Evolutionary conservation across 2,113 vertebrate genomes (phyloP), one percentile per base, ranked within the genome.

Genomic region (Archilochus colubris): DNA sequence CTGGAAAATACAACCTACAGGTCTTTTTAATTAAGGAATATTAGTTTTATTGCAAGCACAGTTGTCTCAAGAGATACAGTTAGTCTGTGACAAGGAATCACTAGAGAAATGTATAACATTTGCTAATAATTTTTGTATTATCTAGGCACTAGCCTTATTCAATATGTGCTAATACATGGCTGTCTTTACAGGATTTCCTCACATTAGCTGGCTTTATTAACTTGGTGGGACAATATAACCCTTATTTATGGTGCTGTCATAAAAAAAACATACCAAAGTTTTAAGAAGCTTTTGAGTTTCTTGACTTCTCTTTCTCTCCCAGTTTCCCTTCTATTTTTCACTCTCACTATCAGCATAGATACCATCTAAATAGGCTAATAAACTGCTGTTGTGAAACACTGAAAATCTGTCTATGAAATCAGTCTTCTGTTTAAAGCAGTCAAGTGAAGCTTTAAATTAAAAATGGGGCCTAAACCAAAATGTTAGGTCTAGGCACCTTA

Each of bases 291-390:
- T 92, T 67, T 78, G 25, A 43, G 20, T 54, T 84, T 80, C 46
- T 68, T 78, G 15, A 43, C 44, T 79, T 86, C 10, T n/a, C 9
- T 59, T 64, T 83, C 33, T 51, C 70, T 59, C 30, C 14, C 4
- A 46, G 36, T 58, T 92, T 93, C 54, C 53, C 61, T 94, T 92
- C 67, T 81, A 72, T 54, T 85, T 93, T 66, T 78, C 91, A 91
- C 94, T 94, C 74, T 94, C 67, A 69, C 91, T 92, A 88, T 51
- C 73, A 55, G 78, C 30, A 48, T 31, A 94, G 87, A 89, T 87
- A 82, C n/a, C 27, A 85, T 91, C 95, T 94, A 93, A 94, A 69
- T 63, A 88, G 89, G 86, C 89, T 94, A 95, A 91, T 73, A 79
- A 86, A 70, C 66, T 89, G 87, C 87, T 92, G 70, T 91, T 92